These are phyloP conservation scores for Planiliza haematocheilus DNA, from an alignment of 2,113 vertebrate genomes.

Conservation along the genomic window DNA sequence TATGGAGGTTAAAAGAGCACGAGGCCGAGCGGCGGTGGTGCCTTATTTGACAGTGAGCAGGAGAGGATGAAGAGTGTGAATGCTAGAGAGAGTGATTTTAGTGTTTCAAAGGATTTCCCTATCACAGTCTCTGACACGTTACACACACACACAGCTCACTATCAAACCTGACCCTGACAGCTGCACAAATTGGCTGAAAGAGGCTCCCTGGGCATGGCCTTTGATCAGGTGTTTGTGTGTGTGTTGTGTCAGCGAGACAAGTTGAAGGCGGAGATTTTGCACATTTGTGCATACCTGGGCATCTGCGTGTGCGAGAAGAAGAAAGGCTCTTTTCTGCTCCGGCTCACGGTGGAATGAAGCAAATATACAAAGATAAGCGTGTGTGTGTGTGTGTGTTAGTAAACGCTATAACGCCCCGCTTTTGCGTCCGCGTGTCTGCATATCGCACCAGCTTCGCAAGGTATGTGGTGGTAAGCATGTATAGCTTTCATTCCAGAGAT, in stretches of 20 bases:
- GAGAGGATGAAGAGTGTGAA: conserved; percentile 21
- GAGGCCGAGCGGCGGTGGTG: conserved; percentile 47
- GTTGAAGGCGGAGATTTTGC: conserved; percentile 29
- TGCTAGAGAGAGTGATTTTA: conserved; percentile 67
- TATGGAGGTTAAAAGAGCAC: conserved; percentile 65
- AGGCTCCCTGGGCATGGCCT: conserved; percentile 76
- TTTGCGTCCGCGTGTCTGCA: neutral
- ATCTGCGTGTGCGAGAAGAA: conserved; percentile 19
- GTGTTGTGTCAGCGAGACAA: conserved; percentile 46
- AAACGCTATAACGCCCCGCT: neutral
- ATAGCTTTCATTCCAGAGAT: conserved; percentile 21
- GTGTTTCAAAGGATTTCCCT: conserved; percentile 82
- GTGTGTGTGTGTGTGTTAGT: conserved; percentile 1
- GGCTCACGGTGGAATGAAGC: conserved; percentile 35
- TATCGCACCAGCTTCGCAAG: neutral
- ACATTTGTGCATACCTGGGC: conserved; percentile 49
- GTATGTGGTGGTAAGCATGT: conserved; percentile 11
- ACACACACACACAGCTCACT: conserved; percentile 77
- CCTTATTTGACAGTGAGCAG: conserved; percentile 56
- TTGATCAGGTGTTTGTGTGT: conserved; percentile 72
- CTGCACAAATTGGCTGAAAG: conserved; percentile 83
- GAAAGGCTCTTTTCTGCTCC: conserved; percentile 32
- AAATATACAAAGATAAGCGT: conserved; percentile 25
- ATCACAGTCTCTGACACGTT: conserved; percentile 81
- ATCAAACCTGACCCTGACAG: conserved; percentile 77